Evolutionary conservation across 2,113 vertebrate genomes (phyloP), one percentile per base, ranked within the genome.

Genomic region (Rhinogobius similis): DNA sequence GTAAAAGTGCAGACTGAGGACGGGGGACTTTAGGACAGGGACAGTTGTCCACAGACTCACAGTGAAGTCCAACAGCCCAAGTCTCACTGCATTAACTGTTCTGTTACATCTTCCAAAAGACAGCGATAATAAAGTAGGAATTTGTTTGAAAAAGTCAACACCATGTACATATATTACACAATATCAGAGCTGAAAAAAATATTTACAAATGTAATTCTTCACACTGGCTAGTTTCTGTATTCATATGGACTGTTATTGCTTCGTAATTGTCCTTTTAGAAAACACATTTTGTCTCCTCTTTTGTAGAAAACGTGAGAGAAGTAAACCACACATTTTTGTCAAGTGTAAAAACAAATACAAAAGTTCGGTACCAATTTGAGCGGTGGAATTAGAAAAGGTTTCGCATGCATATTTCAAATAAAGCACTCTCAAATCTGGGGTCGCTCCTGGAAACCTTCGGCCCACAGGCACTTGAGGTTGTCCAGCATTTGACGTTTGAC

Each of bases 121-220:
- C 93, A 83, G 85, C 93, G 93, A 93, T 93, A 93, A 90, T 92
- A 89, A 94, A 93, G 94, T 93, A 94, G 94, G 91, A 92, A 86
- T 89, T 89, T 89, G 90, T 84, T 88, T 84, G 88, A 91, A 94
- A 94, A 94, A 93, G 90, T 92, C 94, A 92, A 94, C 94, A 94
- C 93, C 94, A 95, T 94, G 92, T 94, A 95, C 95, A 95, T 85
- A 92, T 94, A 95, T 94, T 93, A 95, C 95, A 95, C 94, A 95
- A 92, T 84, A 84, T 93, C 9, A 91, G 92, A 91, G 93, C 93
- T 93, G 89, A 92, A 93, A 89, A 93, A 82, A 11, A 90, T 96
- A 96, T 96, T 93, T 96, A 97, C 96, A 97, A 32, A 89, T 92
- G 80, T 93, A 92, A 93, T 89, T 93, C 90, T 89, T 92, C 92